These are phyloP conservation scores for Dipodomys ordii DNA, from an alignment of 2,113 vertebrate species.

Conservation along the genomic window DNA sequence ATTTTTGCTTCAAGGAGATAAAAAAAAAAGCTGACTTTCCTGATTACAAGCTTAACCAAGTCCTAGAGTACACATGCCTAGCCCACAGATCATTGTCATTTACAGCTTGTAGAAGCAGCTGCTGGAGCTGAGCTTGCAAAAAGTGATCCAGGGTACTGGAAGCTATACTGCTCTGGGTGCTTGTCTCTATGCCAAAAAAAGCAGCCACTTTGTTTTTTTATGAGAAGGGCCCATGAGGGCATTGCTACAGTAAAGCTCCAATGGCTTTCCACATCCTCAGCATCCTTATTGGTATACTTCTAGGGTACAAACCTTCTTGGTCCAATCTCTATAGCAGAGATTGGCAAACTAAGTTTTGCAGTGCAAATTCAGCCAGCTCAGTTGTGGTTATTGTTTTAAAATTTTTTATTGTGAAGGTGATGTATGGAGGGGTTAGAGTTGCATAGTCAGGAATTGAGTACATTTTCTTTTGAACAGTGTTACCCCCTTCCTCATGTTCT, in stretches of 20 bases:
- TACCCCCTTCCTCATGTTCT: too few species aligned
- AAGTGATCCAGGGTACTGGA: not conserved
- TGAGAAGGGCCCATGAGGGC: not conserved
- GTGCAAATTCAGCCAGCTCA: not conserved
- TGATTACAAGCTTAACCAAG: constrained; percentile 70
- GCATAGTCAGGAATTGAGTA: too few species aligned
- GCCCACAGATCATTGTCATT: constrained; percentile 65
- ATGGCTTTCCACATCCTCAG: not conserved
- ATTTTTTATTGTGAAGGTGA: not conserved
- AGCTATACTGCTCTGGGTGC: not conserved
- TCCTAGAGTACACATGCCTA: constrained; percentile 30
- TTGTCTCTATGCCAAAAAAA: not conserved
- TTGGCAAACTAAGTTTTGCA: not conserved
- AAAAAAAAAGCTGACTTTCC: constrained; percentile 74
- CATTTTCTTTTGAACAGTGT: too few species aligned
- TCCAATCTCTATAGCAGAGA: not conserved
- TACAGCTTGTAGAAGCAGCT: constrained; percentile 66
- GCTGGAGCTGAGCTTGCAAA: constrained; percentile 57
- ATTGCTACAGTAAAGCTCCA: not conserved
- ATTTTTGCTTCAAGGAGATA: constrained; percentile 66
- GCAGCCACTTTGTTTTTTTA: not conserved
- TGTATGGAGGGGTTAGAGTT: too few species aligned
- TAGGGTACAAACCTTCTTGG: not conserved
- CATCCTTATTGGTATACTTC: not conserved
- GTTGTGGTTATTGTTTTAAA: not conserved